phyloP scores from a whole-genome alignment of 2,797 vertebrate species.

The Hippoglossus hippoglossus region DNA sequence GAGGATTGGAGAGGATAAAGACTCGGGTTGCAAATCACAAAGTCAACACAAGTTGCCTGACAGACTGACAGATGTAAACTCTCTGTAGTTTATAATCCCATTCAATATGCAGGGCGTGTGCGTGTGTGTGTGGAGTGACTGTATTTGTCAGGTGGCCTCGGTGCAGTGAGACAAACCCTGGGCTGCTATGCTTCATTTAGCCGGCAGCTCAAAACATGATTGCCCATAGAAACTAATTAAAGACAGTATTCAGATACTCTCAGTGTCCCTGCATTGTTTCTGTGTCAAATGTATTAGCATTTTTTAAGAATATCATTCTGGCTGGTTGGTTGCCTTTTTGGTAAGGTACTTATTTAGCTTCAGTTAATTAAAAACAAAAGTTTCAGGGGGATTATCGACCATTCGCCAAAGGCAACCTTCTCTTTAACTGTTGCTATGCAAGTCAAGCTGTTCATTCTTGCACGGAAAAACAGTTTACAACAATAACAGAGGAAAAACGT shows the following conservation, averaged over 20 bases:
- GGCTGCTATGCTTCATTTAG: constrained; percentile 32
- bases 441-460: not conserved
- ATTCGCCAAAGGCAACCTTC: not conserved
- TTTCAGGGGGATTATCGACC: not conserved
- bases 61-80: constrained; percentile 45
- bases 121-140: constrained; percentile 1
- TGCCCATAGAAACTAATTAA: constrained; percentile 68
- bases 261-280: constrained; percentile 19
- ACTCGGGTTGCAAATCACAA: constrained; percentile 31
- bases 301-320: not conserved
- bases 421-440: not conserved
- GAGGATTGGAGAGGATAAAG: constrained; percentile 34
- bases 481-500: too few species aligned
- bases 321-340: not conserved
- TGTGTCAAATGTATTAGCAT: not conserved
- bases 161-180: constrained; percentile 31
- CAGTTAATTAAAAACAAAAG: not conserved
- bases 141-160: constrained; percentile 14
- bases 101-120: constrained; percentile 19
- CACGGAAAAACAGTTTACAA: too few species aligned
- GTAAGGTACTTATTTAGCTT: constrained; percentile 8
- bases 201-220: constrained; percentile 36
- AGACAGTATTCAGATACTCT: constrained; percentile 27
- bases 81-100: constrained; percentile 51
- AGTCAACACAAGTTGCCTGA: constrained; percentile 41